Evolutionary conservation across 2,888 invertebrate species (phyloP).

Genomic region (Tyria jacobaeae): DNA sequence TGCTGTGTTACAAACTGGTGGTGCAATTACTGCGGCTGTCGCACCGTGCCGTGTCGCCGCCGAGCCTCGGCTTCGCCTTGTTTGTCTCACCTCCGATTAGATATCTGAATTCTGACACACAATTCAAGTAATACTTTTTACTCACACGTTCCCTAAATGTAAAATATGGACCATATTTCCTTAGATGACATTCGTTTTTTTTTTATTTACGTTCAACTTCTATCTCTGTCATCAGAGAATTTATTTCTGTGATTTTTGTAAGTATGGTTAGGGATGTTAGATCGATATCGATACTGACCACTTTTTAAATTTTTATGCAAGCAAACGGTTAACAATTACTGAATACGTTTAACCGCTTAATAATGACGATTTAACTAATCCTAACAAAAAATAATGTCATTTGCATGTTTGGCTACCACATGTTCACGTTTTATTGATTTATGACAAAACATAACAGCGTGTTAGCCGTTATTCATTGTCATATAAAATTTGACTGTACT

Average conservation of each 20-base stretch:
- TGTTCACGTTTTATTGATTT: too few species aligned
- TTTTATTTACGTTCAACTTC: conserved; percentile 55
- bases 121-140: conserved; percentile 50
- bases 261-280: conserved; percentile 38
- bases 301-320: not conserved
- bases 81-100: conserved; percentile 37
- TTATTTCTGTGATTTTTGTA: conserved; percentile 67
- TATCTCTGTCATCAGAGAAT: conserved; percentile 56
- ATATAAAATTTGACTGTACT: too few species aligned
- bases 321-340: too few species aligned
- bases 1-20: conserved; percentile 62
- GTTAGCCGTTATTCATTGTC: too few species aligned
- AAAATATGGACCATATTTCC: conserved; percentile 39
- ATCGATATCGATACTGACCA: not conserved
- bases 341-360: too few species aligned
- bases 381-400: too few species aligned
- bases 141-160: conserved; percentile 40
- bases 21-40: conserved; percentile 64
- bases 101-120: conserved; percentile 34
- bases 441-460: too few species aligned
- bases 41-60: conserved; percentile 26
- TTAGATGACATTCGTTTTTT: conserved; percentile 34
- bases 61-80: conserved; percentile 24
- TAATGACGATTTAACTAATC: too few species aligned
- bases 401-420: too few species aligned